Percentiles rank a stretch among this genome's conserved stretches.
These are phyloP conservation scores for Caradrina clavipalpis DNA, from an alignment of 2,888 invertebrate species.

Conservation along the genomic window DNA sequence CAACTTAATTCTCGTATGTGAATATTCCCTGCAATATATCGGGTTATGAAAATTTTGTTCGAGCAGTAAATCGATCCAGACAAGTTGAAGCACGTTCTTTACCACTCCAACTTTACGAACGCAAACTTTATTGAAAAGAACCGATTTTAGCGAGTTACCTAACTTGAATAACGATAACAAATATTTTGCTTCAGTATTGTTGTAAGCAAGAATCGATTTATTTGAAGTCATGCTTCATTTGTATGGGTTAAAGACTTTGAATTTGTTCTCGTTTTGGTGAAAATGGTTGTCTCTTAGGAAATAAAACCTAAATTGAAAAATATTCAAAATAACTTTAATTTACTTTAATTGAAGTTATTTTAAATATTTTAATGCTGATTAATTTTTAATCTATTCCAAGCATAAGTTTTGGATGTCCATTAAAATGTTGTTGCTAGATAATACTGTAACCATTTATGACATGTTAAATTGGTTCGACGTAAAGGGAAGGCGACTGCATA, in stretches of 20 bases:
- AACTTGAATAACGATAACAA: conserved; percentile 54
- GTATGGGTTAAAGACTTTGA: background rate
- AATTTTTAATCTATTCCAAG: too few relatives aligned
- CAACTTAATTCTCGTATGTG: conserved; percentile 28
- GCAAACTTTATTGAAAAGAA: conserved; percentile 66
- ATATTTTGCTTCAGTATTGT: conserved; percentile 53
- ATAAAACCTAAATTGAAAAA: too few relatives aligned
- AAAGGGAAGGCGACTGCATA: too few relatives aligned
- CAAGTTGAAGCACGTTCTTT: conserved; percentile 58
- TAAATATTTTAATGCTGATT: too few relatives aligned
- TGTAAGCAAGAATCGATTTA: conserved; percentile 45
- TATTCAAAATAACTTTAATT: too few relatives aligned
- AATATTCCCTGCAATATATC: conserved; percentile 35
- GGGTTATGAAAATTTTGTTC: conserved; percentile 45
- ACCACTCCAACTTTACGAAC: conserved; percentile 48
- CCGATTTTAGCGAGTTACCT: conserved; percentile 51
- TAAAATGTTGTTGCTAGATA: too few relatives aligned
- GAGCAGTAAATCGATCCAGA: conserved; percentile 52
- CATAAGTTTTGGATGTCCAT: too few relatives aligned
- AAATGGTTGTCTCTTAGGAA: background rate
- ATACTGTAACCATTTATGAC: too few relatives aligned
- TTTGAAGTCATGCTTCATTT: conserved; percentile 17
- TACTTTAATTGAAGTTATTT: too few relatives aligned
- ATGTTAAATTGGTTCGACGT: too few relatives aligned
- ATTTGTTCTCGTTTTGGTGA: conserved; percentile 4